Base-by-base conservation (phyloP, 2,888 invertebrate species). In the Andricus quercusramuli region DNA sequence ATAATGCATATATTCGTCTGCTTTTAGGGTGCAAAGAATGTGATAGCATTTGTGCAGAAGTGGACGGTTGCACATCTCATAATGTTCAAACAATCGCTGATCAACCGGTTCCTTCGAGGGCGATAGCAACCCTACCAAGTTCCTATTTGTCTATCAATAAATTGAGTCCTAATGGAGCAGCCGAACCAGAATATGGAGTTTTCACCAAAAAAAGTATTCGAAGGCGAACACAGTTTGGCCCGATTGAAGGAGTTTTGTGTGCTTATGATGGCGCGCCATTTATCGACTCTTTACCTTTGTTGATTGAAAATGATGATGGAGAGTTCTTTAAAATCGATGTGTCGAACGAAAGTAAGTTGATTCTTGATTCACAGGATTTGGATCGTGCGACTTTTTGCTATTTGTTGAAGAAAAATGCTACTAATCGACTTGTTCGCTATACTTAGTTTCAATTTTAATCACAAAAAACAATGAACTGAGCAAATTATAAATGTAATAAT, bases 51-150 rank as follows among this genome's bases (percentile, higher is more conserved):
- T 90, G 91, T 79, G 86, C 88, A 79, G 90, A 90, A 78, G 86
- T 86, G 15, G 90, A 90, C 37, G 91, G 88, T 68, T 93, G 92
- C 78, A 89, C 88, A 13, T 86, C 90, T 22, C 92, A 93, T 64
- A 90, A 92, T 82, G 92, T 93, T 2, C 93, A 93, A 76, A 91
- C 93, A 51, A 95, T 95, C 82, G 93, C 94, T n/a, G 96, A 96
- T 91, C 95, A 96, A 84, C 95, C 95, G 22, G 96, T 96, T 77
- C 95, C 95, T 79, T 95, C 96, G 5, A 94, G 97, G 80, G 97
- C 97, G 3, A 94, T 96, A 90, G 97, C 97, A n/a, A 96, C 96
- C 83, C 93, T 97, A 78, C 97, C 97, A 17, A 94, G 94, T 56
- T 93, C 94, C 3, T 95, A 96, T 90, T 94, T 96, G 82, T 93